Percentiles rank a stretch among this genome's conserved stretches.
phyloP scores from a whole-genome alignment of 2,113 vertebrate species.

The Callorhinus ursinus region DNA sequence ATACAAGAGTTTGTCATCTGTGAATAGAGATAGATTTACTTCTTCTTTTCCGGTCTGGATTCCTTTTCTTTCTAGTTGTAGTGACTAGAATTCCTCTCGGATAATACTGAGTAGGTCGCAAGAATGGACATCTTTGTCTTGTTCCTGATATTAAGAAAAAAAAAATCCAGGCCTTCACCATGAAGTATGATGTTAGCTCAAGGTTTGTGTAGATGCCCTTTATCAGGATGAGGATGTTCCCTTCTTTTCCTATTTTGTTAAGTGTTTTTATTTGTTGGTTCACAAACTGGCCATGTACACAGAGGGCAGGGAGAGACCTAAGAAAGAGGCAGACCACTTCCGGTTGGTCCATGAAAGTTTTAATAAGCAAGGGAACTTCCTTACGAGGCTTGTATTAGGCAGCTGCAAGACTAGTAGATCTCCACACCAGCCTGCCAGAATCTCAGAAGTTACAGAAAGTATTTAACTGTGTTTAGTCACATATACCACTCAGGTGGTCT shows the following conservation, averaged over 20 bases:
- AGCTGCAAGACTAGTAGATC: neutral
- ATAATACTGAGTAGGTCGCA: neutral
- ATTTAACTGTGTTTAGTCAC: neutral
- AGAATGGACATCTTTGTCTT: neutral
- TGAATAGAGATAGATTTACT: neutral
- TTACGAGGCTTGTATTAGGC: neutral
- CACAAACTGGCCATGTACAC: neutral
- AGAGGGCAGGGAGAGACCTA: neutral
- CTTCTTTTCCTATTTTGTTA: neutral
- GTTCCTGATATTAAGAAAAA: neutral
- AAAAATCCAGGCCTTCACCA: neutral
- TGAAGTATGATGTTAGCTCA: neutral
- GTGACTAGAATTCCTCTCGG: neutral
- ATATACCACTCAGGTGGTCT: neutral
- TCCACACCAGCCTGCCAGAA: neutral
- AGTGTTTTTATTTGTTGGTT: neutral
- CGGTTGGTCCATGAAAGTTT: neutral
- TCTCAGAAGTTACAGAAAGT: neutral
- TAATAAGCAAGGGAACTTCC: neutral
- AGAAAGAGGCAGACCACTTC: neutral
- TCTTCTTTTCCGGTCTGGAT: neutral
- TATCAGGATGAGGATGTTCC: neutral
- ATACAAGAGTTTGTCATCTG: neutral
- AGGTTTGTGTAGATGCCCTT: neutral
- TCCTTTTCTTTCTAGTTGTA: neutral